A percentile compares a stretch with the other conserved stretches of the same genome.
These are phyloP conservation scores for Ambastaia sidthimunki DNA, from an alignment of 2,797 vertebrate genomes.

Conservation along the genomic window DNA sequence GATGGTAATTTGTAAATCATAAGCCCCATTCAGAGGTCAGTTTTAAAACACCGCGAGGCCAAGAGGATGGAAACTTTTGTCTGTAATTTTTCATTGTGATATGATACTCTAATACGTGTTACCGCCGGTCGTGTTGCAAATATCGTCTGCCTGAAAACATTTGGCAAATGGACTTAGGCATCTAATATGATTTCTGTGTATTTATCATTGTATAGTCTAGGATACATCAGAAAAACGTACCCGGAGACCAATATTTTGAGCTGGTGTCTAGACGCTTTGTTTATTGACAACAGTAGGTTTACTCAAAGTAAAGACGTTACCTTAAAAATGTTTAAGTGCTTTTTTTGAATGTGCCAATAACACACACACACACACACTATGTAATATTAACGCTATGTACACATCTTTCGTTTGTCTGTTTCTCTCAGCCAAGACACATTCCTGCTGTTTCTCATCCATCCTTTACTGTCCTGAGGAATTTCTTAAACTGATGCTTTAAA, in stretches of 20 bases:
- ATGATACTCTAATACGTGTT: conserved; percentile 47
- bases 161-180: conserved; percentile 48
- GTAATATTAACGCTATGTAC: conserved; percentile 54
- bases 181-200: conserved; percentile 43
- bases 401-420: conserved; percentile 61
- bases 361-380: conserved; percentile 5
- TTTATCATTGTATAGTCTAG: conserved; percentile 55
- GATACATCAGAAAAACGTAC: conserved; percentile 46
- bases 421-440: conserved; percentile 78
- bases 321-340: conserved; percentile 45
- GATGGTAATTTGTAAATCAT: conserved; percentile 56
- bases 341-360: conserved; percentile 18
- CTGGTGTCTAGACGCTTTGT: conserved; percentile 51
- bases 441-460: conserved; percentile 81
- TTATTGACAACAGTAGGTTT: conserved; percentile 34
- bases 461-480: conserved; percentile 76
- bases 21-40: conserved; percentile 46
- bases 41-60: conserved; percentile 38
- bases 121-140: conserved; percentile 48
- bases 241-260: conserved; percentile 49
- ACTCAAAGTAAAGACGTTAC: conserved; percentile 45
- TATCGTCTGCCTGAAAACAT: conserved; percentile 52
- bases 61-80: conserved; percentile 46
- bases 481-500: conserved; percentile 79
- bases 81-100: conserved; percentile 50